Conservation (phyloP, 1,140 invertebrate species). For the Pteromalus puparum region DNA sequence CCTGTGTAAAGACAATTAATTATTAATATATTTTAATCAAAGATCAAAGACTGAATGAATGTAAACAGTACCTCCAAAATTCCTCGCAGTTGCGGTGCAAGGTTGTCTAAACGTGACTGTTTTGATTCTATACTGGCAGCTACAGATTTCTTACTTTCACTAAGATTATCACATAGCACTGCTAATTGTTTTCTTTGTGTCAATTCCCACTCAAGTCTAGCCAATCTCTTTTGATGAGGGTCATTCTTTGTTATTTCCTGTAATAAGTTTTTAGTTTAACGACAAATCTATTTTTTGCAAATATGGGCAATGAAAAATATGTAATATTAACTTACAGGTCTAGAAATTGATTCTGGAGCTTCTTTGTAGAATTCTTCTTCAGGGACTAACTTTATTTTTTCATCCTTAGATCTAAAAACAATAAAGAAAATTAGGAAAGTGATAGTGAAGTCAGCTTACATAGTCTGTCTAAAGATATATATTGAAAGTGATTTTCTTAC, state of each 20-base stretch:
- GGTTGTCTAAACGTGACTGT: conserved; percentile 86
- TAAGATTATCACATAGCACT: conserved; percentile 84
- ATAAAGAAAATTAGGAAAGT: conserved; percentile 39
- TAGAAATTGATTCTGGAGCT: conserved; percentile 84
- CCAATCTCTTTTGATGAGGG: conserved; percentile 88
- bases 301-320: neutral
- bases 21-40: conserved; percentile 52
- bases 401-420: conserved; percentile 89
- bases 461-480: conserved; percentile 32
- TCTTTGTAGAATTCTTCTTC: conserved; percentile 90
- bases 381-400: conserved; percentile 91
- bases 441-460: neutral
- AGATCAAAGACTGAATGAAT: neutral
- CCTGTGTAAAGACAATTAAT: conserved; percentile 72
- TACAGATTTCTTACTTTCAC: conserved; percentile 86
- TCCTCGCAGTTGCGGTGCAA: conserved; percentile 86
- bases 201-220: conserved; percentile 93
- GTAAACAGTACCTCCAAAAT: conserved; percentile 79
- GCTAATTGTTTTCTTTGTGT: conserved; percentile 91
- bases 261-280: conserved; percentile 60
- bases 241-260: conserved; percentile 82
- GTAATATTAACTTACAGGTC: conserved; percentile 78
- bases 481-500: conserved; percentile 71
- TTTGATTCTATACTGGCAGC: conserved; percentile 86
- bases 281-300: conserved; percentile 18